Evolutionary conservation across 1,140 invertebrate genomes (phyloP).

Genomic region (Acromyrmex charruanus): DNA sequence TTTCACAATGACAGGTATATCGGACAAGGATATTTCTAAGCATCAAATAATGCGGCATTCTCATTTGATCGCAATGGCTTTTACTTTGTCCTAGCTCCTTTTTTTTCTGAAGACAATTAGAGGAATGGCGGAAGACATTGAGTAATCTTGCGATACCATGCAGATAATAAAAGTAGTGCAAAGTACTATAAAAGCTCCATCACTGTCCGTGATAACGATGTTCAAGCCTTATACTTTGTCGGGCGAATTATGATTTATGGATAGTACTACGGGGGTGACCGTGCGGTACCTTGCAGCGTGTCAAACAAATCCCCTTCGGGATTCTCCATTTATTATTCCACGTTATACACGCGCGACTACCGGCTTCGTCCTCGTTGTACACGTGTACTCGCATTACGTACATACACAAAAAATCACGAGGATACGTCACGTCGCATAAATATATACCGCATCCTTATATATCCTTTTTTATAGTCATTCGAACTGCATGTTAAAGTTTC

Average conservation of each 20-base stretch:
- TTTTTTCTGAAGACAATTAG: slow-evolving; percentile 39
- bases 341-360: slow-evolving; percentile 39
- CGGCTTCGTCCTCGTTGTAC: slow-evolving; percentile 3
- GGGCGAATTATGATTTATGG: slow-evolving; percentile 68
- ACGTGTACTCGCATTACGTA: slow-evolving; percentile 42
- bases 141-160: slow-evolving; percentile 42
- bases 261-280: slow-evolving; percentile 47
- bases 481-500: slow-evolving; percentile 10
- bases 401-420: slow-evolving; percentile 33
- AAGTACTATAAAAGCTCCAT: slow-evolving; percentile 64
- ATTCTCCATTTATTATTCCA: slow-evolving; percentile 67
- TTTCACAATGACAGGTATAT: neutral
- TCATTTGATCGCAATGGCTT: neutral
- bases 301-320: slow-evolving; percentile 64
- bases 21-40: neutral
- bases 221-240: slow-evolving; percentile 61
- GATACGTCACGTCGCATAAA: neutral
- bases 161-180: slow-evolving; percentile 50
- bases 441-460: neutral
- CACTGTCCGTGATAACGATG: slow-evolving; percentile 63
- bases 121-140: slow-evolving; percentile 29
- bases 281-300: slow-evolving; percentile 45
- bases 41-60: neutral
- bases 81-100: neutral
- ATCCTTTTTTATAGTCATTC: neutral